Evolutionary conservation across 1,140 invertebrate species (phyloP), one percentile per base, ranked within the genome.

Genomic region (Frieseomelitta varia): DNA sequence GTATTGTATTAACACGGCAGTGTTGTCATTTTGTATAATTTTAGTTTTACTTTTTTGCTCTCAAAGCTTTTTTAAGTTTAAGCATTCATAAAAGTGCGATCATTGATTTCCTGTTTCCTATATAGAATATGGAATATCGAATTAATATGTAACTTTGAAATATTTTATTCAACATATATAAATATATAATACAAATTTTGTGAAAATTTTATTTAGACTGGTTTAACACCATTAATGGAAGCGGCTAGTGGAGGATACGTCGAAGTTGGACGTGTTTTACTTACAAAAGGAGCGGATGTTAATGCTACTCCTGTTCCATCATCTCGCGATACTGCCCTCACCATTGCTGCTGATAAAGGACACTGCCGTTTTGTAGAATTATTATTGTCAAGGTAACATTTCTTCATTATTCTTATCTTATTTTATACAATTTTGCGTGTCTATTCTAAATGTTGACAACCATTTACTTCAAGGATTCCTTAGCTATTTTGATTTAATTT

Each of bases 241-340:
- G 99, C 99, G 75, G 99, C 99, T 0, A 99, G 98, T 92, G 99
- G 99, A 80, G 99, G 99, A 55, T 99, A 99, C 95, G 99, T 99
- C 19, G 99, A 99, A 93, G 99, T 99, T 58, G 99, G 99, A 0
- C 96, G 98, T 84, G 98, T 99, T 24, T 95, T 99, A 47, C 95
- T 99, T 30, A 98, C 99, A 91, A 99, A 99, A 95, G 98, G 98
- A 27, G 99, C 99, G 21, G 99, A 99, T 95, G 99, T 99, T 0
- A 99, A 99, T 95, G 99, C 99, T 17, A 97, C 99, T 34, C 99
- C 99, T 19, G 99, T 99, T 72, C 99, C 99, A 24, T 99, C 98
- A 14, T 99, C 98, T 24, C 95, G 99, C 75, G 99, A 99, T 94
- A 99, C 99, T 21, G 99, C 99, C 14, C 96, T 99, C 4, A 99